Conservation (phyloP, 2,888 invertebrate species). For the Hypomecis punctinalis region DNA sequence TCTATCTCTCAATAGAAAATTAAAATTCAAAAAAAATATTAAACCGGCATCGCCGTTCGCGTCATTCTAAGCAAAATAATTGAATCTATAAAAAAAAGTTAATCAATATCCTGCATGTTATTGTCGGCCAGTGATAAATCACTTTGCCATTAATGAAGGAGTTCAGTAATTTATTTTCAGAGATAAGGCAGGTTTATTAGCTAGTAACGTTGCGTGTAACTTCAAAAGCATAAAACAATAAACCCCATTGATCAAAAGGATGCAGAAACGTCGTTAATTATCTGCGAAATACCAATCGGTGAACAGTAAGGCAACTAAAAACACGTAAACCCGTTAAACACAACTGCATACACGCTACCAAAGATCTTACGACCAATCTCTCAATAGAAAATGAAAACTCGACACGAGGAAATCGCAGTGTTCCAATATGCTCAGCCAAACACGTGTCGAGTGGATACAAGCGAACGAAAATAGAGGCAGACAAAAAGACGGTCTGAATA, state of each 20-base stretch:
- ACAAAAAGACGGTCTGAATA: slow-evolving; percentile 57
- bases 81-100: too few species aligned
- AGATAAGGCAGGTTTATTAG: background rate
- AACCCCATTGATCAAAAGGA: slow-evolving; percentile 5
- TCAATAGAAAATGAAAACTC: slow-evolving; percentile 25
- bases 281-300: background rate
- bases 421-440: slow-evolving; percentile 22
- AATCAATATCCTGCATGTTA: too few species aligned
- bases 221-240: background rate
- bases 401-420: slow-evolving; percentile 25
- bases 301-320: slow-evolving; percentile 12
- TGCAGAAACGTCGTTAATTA: background rate
- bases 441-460: slow-evolving; percentile 32
- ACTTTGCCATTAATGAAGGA: too few species aligned
- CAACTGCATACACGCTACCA: slow-evolving; percentile 11
- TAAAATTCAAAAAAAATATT: too few species aligned
- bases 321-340: slow-evolving; percentile 4
- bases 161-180: too few species aligned
- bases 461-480: slow-evolving; percentile 38
- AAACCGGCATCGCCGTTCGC: too few species aligned
- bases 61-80: too few species aligned
- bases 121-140: too few species aligned
- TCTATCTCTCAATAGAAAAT: too few species aligned
- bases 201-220: background rate
- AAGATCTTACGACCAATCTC: slow-evolving; percentile 28